Percentiles rank a stretch among this genome's conserved stretches.
These are phyloP conservation scores for Dermatemys mawii DNA, from an alignment of 2,113 vertebrate genomes.

Conservation along the genomic window DNA sequence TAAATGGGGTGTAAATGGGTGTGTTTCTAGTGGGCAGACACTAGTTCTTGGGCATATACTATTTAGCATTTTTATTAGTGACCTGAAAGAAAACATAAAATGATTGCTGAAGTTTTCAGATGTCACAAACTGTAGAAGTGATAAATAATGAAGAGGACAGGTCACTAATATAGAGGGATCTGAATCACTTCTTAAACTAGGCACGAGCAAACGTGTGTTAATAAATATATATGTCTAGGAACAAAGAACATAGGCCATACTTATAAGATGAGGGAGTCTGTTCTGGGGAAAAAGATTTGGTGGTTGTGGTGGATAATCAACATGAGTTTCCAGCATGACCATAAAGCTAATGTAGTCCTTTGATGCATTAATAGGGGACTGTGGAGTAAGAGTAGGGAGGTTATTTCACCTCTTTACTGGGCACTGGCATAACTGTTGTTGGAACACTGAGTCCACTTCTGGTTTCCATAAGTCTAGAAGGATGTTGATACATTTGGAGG, in stretches of 20 bases:
- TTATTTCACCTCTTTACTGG: background rate
- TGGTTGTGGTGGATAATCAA: background rate
- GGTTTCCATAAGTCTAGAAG: background rate
- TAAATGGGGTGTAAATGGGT: background rate
- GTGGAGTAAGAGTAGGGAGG: background rate
- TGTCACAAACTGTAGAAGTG: background rate
- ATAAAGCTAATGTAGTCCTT: background rate
- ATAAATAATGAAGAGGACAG: background rate
- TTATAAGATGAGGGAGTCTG: background rate
- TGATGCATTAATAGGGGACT: background rate
- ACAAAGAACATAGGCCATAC: background rate
- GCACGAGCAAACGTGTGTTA: background rate
- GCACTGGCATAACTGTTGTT: background rate
- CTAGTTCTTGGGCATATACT: background rate
- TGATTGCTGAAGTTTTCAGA: background rate
- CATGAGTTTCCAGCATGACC: background rate
- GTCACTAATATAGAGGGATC: background rate
- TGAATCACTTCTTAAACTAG: background rate
- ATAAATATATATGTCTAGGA: background rate
- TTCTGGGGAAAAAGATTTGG: background rate
- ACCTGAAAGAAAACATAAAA: background rate
- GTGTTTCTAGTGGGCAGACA: background rate
- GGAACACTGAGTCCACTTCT: background rate
- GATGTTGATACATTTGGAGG: background rate
- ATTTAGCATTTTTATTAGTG: background rate